Base-by-base conservation (phyloP, 1,140 invertebrate species). In the Acyrthosiphon pisum region DNA sequence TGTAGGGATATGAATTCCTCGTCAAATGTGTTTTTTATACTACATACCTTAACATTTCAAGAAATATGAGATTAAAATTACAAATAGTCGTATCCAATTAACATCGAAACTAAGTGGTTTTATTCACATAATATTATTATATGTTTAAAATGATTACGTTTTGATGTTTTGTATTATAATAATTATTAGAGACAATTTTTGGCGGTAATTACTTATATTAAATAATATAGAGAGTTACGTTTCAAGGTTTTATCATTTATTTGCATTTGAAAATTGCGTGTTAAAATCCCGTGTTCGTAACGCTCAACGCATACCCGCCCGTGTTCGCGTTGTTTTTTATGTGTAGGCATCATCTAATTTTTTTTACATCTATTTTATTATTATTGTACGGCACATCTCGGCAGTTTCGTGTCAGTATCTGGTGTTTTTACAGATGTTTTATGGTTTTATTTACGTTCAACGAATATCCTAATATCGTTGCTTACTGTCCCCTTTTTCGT, bases 341-440 rank as follows among this genome's bases (percentile, higher is more conserved):
- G 35, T 35, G 37, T 50, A 88, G 26, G 44, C n/a, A 56, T 89
- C n/a, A 56, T 89, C n/a, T 89, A 68, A 44, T 50, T 50, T 90
- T 90, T 60, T 90, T 44, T 60, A 90, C 89, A 90, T 90, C 53
- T 14, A 90, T 90, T 90, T 90, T 44, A 90, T 90, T 90, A 90
- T 56, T 90, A 90, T 90, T 68, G 20, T 68, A 41, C 89, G 37
- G 37, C 56, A 30, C 56, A 44, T 68, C 89, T 90, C 53, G 53
- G 37, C 56, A 41, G 37, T 90, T 90, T n/a, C 56, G 56, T 68
- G 89, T 89, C 89, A 48, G 89, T 68, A 68, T 90, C 56, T 37
- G 89, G 37, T 90, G 89, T 90, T 90, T 90, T 90, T 68, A 90
- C 89, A 90, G 89, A 90, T 90, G 89, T 90, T 90, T 90, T 90